Evolutionary conservation across 2,888 invertebrate genomes (phyloP), one percentile per base, ranked within the genome.

Genomic region (Spicauda simplicius): DNA sequence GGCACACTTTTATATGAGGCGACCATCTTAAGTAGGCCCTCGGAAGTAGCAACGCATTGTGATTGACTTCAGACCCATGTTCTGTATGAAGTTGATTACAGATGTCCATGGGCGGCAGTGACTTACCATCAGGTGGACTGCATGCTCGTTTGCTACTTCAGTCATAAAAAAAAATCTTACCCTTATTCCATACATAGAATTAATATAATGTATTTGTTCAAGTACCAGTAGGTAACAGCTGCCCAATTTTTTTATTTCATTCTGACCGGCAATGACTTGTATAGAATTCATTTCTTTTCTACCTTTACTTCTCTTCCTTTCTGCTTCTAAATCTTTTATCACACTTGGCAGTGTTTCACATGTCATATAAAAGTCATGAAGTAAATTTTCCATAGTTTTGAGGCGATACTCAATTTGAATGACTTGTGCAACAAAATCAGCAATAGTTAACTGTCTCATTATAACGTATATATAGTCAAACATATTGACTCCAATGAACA

Each of bases 321-420:
- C 54, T 3, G 41, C 16, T 0, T 54, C 16, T 20, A 62, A 16
- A 11, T 62, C 62, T 53, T 62, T 62, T 2, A 54, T n/a, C 8
- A 61, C 10, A 1, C 25, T n/a, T 14, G 62, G 19, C 19, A 54
- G 0, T 41, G 37, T 62, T 54, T 62, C 62, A 18, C 41, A 54
- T 2, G n/a, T n/a, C 53, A 54, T 19, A 14, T 62, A 62, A 62
- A 20, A 62, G 5, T 54, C 54, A 8, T 41, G 33, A 25, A 62
- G 54, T 33, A 54, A 37, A 7, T 62, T 8, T n/a, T 54, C 62
- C n/a, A 54, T 16, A 20, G 11, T 25, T 48, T 30, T 63, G 2
- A 63, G 63, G 3, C 63, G 20, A 48, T 45, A 55, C 45, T 45
- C 54, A 30, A 63, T 45, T 45, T 63, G 63, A 25, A 18, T 45